Evolutionary conservation across 2,797 vertebrate species (phyloP), one percentile per base, ranked within the genome.

Genomic region (Enteromius radiatus): DNA sequence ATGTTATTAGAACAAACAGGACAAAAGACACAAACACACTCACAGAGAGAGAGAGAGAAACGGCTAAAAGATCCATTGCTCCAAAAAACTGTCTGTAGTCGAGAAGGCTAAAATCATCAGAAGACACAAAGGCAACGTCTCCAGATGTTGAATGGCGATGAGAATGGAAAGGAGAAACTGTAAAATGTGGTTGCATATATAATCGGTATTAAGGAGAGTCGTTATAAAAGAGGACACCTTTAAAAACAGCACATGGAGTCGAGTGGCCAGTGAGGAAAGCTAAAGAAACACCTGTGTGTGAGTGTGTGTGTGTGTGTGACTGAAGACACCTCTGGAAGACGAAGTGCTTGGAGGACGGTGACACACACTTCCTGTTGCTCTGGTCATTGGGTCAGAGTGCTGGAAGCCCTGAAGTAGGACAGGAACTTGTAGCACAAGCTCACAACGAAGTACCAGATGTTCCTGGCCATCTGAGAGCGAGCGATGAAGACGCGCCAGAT

Each of bases 381-480:
- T 87, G 49, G 47, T 95, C 90, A 96, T 86, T 91, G 90, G 83
- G 92, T 93, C 79, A 96, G 90, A 7, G 91, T 94, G 93, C 97
- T 97, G 91, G 97, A 97, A 15, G 95, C 96, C 89, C 95, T 95
- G 91, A 98, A 97, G 93, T 98, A 97, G 88, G 96, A 97, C 86
- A 98, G 94, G 90, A 97, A 97, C 94, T 98, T 99, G 90, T 97
- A 98, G 91, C 97, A 98, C 87, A 98, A 96, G 93, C 92, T 98
- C 90, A 99, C 96, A 68, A 99, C 96, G 86, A 98, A 97, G 93
- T 97, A 96, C 97, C 97, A 98, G 92, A 98, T 94, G 89, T 99
- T 98, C 85, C 95, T 94, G 90, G 96, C 98, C 95, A 97, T 96
- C 94, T 98, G 96, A 43, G 97, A 99, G 90, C 96, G 94, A 63